phyloP scores from a whole-genome alignment of 2,888 invertebrate species.

The Volucella bombylans region DNA sequence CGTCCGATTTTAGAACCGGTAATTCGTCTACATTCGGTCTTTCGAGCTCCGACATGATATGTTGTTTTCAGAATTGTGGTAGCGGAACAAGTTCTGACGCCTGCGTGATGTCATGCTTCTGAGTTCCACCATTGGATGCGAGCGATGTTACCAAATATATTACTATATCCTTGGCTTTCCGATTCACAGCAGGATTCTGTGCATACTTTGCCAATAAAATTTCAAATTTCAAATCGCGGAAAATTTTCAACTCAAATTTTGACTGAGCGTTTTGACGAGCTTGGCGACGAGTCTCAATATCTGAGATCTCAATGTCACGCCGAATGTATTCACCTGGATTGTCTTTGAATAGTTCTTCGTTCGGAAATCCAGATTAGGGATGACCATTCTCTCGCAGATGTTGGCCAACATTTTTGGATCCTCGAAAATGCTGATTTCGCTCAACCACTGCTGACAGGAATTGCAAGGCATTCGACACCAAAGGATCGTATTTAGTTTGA shows the following conservation, averaged over 20 bases:
- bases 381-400: conserved; percentile 98
- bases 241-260: conserved; percentile 94
- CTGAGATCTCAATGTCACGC: conserved; percentile 98
- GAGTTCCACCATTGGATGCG: conserved; percentile 93
- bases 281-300: conserved; percentile 96
- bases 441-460: conserved; percentile 98
- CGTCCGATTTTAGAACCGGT: conserved; percentile 97
- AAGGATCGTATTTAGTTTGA: conserved; percentile 93
- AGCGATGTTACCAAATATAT: conserved; percentile 97
- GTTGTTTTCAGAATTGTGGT: conserved; percentile 92
- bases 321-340: conserved; percentile 98
- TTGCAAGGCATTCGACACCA: conserved; percentile 97
- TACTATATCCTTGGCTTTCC: conserved; percentile 98
- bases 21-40: conserved; percentile 90
- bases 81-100: conserved; percentile 95
- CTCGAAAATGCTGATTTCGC: conserved; percentile 92
- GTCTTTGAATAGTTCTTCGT: conserved; percentile 98
- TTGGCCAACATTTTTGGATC: conserved; percentile 92
- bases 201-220: conserved; percentile 87
- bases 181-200: conserved; percentile 89
- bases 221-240: conserved; percentile 91
- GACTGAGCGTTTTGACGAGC: conserved; percentile 94
- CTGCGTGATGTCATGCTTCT: conserved; percentile 94
- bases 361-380: conserved; percentile 99
- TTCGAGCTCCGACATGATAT: conserved; percentile 93